A percentile compares a stretch with the other conserved stretches of the same genome.
Evolutionary conservation across 2,113 vertebrate genomes (phyloP).

Genomic region (Delphinus delphis): DNA sequence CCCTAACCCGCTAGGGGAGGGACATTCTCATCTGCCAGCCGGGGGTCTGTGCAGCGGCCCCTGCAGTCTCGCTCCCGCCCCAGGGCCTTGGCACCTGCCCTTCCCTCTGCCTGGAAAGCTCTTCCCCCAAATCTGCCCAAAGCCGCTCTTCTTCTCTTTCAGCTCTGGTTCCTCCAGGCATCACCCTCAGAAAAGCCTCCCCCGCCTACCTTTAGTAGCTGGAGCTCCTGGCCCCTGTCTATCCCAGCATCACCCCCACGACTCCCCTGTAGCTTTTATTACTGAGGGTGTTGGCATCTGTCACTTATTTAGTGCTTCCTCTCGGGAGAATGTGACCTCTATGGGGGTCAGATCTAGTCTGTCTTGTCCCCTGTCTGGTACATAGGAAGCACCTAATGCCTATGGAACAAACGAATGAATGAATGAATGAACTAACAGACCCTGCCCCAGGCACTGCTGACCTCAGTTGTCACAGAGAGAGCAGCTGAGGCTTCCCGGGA

Average conservation of each 20-base stretch:
- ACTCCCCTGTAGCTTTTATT: too few species aligned
- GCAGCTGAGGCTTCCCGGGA: neutral
- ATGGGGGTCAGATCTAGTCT: neutral
- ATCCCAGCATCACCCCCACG: fast-evolving
- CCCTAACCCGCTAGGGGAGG: neutral
- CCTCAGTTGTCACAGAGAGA: neutral
- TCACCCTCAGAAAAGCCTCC: neutral
- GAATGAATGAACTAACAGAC: neutral
- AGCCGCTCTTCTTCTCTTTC: neutral
- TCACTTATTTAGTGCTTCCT: neutral
- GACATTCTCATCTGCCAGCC: fast-evolving
- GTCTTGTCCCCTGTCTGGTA: neutral
- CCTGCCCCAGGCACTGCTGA: neutral
- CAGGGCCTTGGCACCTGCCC: neutral
- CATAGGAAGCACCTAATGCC: neutral
- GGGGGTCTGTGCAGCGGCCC: neutral
- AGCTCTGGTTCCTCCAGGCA: neutral
- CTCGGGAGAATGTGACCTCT: neutral
- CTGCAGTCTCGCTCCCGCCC: too few species aligned
- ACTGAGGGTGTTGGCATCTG: neutral
- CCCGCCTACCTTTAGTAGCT: neutral
- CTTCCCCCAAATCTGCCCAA: neutral
- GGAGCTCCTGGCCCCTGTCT: neutral
- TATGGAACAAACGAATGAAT: neutral
- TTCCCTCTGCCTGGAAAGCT: neutral